Evolutionary conservation across 2,797 vertebrate species (phyloP), one percentile per base, ranked within the genome.

Genomic region (Valencia hispanica): DNA sequence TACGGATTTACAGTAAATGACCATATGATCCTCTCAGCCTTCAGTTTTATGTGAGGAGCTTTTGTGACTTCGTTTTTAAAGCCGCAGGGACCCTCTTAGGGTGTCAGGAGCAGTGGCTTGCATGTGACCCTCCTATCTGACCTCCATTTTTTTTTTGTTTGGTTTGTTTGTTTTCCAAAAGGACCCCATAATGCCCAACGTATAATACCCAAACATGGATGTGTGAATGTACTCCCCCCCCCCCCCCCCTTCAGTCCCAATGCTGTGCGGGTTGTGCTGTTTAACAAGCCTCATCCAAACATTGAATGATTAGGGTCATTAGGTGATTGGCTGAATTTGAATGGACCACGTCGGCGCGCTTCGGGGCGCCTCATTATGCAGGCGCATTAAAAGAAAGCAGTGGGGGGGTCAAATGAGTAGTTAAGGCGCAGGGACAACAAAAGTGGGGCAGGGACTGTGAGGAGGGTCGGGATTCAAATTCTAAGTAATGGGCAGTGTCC

Each of bases 331-430:
- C 78, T 94, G 93, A 94, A 95, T 95, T 57, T 93, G 92, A 95
- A 95, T 92, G 90, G 80, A 57, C 9, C 73, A 79, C 83, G 78
- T 87, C 72, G 85, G 78, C 68, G 89, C 90, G 87, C 90, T 80
- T 90, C 2, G 86, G 88, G 93, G 93, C 86, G 92, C 94, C 94
- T 95, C 84, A 95, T 95, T 96, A 95, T 96, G 94, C 93, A 93
- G 78, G 85, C 86, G 88, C 92, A 90, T 94, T 92, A 77, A 89
- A 90, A 94, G 89, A 82, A 91, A 84, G 85, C 86, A 18, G 65
- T 50, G 57, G 86, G 94, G n/a, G 95, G 92, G 89, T 88, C 74
- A 87, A 93, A 94, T 93, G 88, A 88, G 87, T 88, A 80, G 86
- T 91, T 86, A 84, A 68, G 86, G 87, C 84, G 76, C 84, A 84